These are phyloP conservation scores for Aplysina aerophoba DNA, from an alignment of 37 sponge, comb jelly and placozoan species.

Conservation along the genomic window DNA sequence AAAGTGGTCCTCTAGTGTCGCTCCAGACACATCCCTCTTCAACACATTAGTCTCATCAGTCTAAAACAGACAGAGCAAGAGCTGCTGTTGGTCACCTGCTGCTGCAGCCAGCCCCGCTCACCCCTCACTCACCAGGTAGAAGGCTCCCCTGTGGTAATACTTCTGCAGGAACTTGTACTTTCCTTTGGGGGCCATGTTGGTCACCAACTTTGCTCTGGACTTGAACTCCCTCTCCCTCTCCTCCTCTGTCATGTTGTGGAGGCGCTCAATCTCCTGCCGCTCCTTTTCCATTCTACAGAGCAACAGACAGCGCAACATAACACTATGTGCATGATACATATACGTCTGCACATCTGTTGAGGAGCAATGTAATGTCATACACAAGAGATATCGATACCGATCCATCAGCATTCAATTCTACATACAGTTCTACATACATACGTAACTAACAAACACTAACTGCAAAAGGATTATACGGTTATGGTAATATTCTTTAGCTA, in stretches of 20 bases:
- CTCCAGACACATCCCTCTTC: conserved; percentile 76
- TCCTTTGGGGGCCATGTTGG: conserved; percentile 86
- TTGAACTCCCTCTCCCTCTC: conserved; percentile 70
- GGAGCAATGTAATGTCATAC: no score
- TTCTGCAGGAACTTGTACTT: conserved; percentile 99
- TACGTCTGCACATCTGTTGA: no score
- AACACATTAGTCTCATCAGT: conserved; percentile 71
- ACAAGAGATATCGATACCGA: no score
- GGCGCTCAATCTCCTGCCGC: conserved; percentile 82
- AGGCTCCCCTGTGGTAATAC: conserved; percentile 98
- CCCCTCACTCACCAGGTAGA: conserved; percentile 73
- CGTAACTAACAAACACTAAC: no score
- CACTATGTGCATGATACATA: no score
- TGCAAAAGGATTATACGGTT: no score
- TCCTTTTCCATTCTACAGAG: conserved; percentile 79
- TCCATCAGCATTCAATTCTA: no score
- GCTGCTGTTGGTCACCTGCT: background rate
- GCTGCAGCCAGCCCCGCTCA: no score
- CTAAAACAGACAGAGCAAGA: background rate
- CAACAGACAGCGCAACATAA: no score
- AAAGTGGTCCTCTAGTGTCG: conserved; percentile 99
- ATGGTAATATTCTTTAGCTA: no score
- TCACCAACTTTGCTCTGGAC: conserved; percentile 68
- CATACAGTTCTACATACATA: no score
- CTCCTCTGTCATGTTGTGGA: conserved; percentile 94